Base-by-base conservation (phyloP, 2,113 vertebrate species). In the Corythornis madagascariensis region DNA sequence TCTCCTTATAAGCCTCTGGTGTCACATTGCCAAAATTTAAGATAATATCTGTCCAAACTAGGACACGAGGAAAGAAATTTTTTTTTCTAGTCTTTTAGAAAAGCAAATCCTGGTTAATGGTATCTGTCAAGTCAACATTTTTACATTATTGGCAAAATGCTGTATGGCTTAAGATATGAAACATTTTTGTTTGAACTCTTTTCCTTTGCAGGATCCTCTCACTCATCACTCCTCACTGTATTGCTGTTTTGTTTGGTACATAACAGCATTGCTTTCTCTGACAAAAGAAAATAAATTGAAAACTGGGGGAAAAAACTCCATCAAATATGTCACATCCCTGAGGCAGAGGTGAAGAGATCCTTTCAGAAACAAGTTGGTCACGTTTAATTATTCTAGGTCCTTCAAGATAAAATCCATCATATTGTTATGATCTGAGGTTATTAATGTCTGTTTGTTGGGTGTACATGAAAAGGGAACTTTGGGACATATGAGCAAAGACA, bases 371-470 rank as follows among this genome's bases (percentile, higher is more conserved):
- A 92, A 95, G 95, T 42, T 93, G 82, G 91, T 93, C 65, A 29
- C 83, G 92, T 96, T 96, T 97, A 96, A 97, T 97, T 97, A 97
- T 96, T 97, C 96, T 93, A 96, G 95, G 93, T 79, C 93, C 74
- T 97, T 92, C 92, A 95, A 95, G 94, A 97, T 97, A 97, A 97
- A 97, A 97, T 96, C 94, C 63, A 45, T 89, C 87, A 78, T 93
- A 80, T 93, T 86, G 80, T 86, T 97, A 95, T 92, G 83, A 93
- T 96, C 94, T 93, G 94, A 97, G 97, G 93, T 97, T 97, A 96
- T 96, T 90, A 88, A 88, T 90, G 92, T 95, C 96, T 94, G 52
- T 97, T 97, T 96, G 57, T 64, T 95, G 80, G 95, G 71, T 92
- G 64, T 86, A 96, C 86, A 81, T 94, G 92, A 97, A 95, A 96